Conservation (phyloP, 2,113 vertebrate genomes). For the Nematolebias whitei region DNA sequence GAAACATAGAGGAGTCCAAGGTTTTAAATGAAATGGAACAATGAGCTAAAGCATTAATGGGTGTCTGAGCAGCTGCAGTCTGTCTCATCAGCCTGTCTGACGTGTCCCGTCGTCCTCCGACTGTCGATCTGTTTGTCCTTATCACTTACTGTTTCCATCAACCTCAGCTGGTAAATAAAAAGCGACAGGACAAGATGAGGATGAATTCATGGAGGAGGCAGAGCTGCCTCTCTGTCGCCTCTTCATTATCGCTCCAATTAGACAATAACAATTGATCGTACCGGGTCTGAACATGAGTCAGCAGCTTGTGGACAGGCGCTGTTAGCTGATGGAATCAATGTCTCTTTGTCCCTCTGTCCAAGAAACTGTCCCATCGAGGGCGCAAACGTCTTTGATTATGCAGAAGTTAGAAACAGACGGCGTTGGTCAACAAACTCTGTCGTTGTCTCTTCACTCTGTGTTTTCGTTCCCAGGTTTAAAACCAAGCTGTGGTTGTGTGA, state of each 20-base stretch:
- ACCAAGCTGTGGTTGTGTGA: slow-evolving; percentile 83
- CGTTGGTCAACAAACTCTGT: not conserved
- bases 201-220: slow-evolving; percentile 12
- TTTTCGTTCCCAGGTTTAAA: slow-evolving; percentile 77
- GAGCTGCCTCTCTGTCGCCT: slow-evolving; percentile 26
- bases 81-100: not conserved
- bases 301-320: slow-evolving; percentile 37
- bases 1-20: not conserved
- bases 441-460: not conserved
- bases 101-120: not conserved
- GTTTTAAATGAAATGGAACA: not conserved
- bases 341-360: slow-evolving; percentile 29
- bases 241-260: slow-evolving; percentile 40
- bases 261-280: slow-evolving; percentile 37
- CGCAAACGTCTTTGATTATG: slow-evolving; percentile 18
- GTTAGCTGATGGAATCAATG: slow-evolving; percentile 43
- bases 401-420: slow-evolving; percentile 5
- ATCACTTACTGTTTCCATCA: not conserved
- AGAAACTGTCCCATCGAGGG: slow-evolving; percentile 5
- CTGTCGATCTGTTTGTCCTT: slow-evolving; percentile 11
- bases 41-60: not conserved
- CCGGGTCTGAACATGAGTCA: slow-evolving; percentile 28
- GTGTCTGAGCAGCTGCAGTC: not conserved
- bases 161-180: slow-evolving; percentile 17
- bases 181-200: slow-evolving; percentile 29